A percentile compares a stretch with the other conserved stretches of the same genome.
phyloP scores from a whole-genome alignment of 2,113 vertebrate genomes.

The Thomomys bottae region DNA sequence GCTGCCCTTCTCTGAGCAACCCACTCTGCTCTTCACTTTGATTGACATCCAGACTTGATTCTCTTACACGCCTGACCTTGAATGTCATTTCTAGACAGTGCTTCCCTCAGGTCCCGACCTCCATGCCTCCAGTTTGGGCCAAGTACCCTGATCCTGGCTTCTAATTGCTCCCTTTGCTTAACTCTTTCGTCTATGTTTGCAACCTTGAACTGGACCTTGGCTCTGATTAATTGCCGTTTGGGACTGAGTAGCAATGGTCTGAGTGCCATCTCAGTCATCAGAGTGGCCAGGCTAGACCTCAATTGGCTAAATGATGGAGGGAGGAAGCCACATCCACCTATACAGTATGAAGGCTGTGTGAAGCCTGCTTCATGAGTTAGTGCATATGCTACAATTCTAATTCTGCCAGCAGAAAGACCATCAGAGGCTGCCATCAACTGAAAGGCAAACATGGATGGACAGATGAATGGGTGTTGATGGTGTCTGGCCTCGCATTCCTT shows the following conservation, averaged over 20 bases:
- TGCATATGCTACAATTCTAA: neutral
- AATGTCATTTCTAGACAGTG: conserved; percentile 59
- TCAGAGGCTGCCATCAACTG: conserved; percentile 51
- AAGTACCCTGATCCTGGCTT: conserved; percentile 42
- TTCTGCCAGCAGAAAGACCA: conserved; percentile 33
- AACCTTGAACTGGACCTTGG: conserved; percentile 35
- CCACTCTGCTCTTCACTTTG: conserved; percentile 19
- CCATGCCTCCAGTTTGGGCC: neutral
- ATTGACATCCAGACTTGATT: conserved; percentile 63
- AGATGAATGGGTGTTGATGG: neutral
- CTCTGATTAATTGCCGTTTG: conserved; percentile 57
- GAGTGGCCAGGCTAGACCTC: neutral
- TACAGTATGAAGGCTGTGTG: neutral
- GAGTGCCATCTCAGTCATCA: neutral
- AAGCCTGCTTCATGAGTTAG: neutral
- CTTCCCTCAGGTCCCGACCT: conserved; percentile 67
- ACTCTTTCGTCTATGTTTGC: conserved; percentile 1
- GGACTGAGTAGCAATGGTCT: neutral
- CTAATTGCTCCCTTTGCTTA: conserved; percentile 78
- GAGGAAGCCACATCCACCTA: conserved; percentile 14
- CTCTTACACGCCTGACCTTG: conserved; percentile 62
- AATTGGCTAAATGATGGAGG: neutral
- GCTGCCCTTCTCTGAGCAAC: neutral
- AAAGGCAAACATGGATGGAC: neutral
- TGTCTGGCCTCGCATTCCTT: conserved; percentile 52